These are phyloP conservation scores for Apteryx owenii DNA, from an alignment of 2,113 vertebrate species.

Conservation along the genomic window DNA sequence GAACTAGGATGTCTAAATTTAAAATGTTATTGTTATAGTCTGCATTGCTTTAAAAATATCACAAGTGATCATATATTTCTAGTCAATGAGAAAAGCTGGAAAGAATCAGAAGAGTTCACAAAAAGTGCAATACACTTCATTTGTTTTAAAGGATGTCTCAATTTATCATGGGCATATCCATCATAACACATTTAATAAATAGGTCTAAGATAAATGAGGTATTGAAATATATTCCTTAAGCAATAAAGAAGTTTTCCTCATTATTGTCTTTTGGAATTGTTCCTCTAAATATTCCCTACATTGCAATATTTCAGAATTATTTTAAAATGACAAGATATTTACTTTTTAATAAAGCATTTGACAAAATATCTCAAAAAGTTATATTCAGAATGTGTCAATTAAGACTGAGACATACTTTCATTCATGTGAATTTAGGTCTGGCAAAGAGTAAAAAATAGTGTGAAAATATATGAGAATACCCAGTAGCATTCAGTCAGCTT, in stretches of 20 bases:
- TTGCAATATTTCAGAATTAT: not conserved
- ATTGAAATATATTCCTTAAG: not conserved
- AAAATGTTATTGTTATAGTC: not conserved
- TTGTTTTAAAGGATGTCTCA: not conserved
- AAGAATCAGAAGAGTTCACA: not conserved
- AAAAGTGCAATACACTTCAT: not conserved
- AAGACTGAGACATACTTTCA: not conserved
- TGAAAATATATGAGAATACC: not conserved
- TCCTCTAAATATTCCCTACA: not conserved
- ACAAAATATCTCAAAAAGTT: not conserved
- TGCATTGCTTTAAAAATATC: not conserved
- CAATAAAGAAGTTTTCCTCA: not conserved
- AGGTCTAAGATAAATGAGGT: not conserved
- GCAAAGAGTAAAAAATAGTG: not conserved
- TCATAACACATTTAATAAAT: not conserved
- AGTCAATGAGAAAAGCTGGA: not conserved
- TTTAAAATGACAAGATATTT: not conserved
- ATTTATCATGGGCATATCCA: not conserved
- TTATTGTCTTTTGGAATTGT: not conserved
- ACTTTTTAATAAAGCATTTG: not conserved
- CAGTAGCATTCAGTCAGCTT: not conserved
- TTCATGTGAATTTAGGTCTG: not conserved
- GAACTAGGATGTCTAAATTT: not conserved
- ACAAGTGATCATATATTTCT: not conserved
- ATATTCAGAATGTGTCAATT: not conserved